phyloP scores from a whole-genome alignment of 2,797 vertebrate genomes.

The Halcyon smyrnensis region DNA sequence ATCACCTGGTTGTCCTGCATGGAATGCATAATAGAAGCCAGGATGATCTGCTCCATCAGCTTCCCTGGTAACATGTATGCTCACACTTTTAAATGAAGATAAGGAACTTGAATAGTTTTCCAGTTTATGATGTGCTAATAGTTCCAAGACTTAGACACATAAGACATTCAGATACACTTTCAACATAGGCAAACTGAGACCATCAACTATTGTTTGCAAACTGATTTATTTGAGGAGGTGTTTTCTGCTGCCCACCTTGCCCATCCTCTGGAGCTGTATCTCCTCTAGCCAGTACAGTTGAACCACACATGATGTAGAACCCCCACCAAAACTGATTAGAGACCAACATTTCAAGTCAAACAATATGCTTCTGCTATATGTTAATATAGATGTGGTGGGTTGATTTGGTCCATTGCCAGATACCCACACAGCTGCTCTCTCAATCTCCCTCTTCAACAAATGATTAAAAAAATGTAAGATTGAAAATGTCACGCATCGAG shows the following conservation, averaged over 20 bases:
- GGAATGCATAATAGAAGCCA: too few species aligned
- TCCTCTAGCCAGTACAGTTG: not conserved
- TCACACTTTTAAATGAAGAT: not conserved
- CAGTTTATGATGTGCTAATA: not conserved
- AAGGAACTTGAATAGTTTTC: not conserved
- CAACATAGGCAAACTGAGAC: not conserved
- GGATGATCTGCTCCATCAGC: too few species aligned
- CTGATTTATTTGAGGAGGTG: not conserved
- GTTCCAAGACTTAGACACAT: not conserved
- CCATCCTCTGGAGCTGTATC: not conserved
- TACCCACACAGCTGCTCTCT: not conserved
- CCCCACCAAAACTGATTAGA: not conserved
- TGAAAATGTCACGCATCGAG: not conserved
- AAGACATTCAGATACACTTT: not conserved
- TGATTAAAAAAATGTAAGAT: not conserved
- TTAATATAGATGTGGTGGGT: too few species aligned
- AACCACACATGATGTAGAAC: not conserved
- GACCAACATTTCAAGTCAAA: not conserved
- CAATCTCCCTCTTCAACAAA: not conserved
- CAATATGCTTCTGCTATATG: not conserved
- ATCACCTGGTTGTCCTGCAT: too few species aligned
- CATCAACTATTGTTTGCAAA: not conserved
- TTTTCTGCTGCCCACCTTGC: not conserved
- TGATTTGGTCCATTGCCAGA: too few species aligned
- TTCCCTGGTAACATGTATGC: not conserved